Conservation (phyloP, 64 coral and sea anemone genomes). For the Montipora efflorescens region DNA sequence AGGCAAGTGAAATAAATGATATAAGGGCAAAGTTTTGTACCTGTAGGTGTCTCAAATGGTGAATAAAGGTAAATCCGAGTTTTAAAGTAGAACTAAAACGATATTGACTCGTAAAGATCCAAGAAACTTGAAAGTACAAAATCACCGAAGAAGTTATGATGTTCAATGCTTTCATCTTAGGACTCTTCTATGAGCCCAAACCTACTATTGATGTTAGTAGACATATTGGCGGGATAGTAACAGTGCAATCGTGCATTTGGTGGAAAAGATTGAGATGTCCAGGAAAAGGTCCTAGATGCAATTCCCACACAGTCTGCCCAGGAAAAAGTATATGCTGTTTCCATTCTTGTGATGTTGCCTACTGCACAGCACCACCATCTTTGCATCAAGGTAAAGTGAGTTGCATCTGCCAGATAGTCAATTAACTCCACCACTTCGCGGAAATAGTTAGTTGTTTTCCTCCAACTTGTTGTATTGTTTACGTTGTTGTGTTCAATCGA, state of each 20-base stretch:
- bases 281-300: background rate
- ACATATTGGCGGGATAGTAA: background rate
- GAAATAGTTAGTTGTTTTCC: background rate
- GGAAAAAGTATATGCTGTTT: slow-evolving; percentile 15
- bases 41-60: too few species aligned
- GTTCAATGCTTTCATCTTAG: background rate
- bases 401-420: background rate
- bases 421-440: too few species aligned
- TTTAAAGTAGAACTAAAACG: too few species aligned
- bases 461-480: too few species aligned
- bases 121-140: too few species aligned
- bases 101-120: too few species aligned
- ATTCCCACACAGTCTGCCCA: slow-evolving; percentile 4
- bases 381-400: background rate
- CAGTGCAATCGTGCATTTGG: background rate
- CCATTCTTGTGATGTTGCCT: slow-evolving; percentile 13
- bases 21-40: too few species aligned
- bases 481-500: too few species aligned
- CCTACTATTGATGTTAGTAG: background rate
- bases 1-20: too few species aligned
- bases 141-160: too few species aligned
- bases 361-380: background rate
- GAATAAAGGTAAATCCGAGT: too few species aligned
- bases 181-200: slow-evolving; percentile 1
- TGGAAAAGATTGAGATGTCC: slow-evolving; percentile 13